A percentile compares a stretch with the other conserved stretches of the same genome.
Conservation (phyloP, 2,888 invertebrate species). For the Gandaritis pyraliata region DNA sequence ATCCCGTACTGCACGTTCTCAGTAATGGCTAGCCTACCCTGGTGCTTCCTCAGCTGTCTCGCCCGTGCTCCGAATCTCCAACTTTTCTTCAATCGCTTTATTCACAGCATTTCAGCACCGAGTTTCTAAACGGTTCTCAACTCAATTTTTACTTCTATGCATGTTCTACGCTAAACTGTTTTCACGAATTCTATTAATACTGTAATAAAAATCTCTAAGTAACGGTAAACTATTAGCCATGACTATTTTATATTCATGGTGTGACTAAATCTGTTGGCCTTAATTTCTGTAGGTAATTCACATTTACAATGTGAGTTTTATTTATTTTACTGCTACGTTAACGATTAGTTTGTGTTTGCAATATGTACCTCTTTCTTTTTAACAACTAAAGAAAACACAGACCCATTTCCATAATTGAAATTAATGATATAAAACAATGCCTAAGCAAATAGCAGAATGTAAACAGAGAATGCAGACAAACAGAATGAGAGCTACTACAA, state of each 20-base stretch:
- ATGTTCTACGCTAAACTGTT: conserved; percentile 20
- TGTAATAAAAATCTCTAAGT: conserved; percentile 22
- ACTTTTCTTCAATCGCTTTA: conserved; percentile 35
- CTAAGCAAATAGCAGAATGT: conserved; percentile 13
- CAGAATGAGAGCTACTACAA: conserved; percentile 13
- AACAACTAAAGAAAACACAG: not conserved
- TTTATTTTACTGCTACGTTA: no score
- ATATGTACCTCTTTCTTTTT: not conserved
- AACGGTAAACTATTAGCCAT: conserved; percentile 16
- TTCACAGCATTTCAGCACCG: conserved; percentile 33
- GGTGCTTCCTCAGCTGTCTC: conserved; percentile 25
- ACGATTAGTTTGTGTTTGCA: not conserved
- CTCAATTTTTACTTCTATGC: conserved; percentile 25
- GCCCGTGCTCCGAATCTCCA: conserved; percentile 34
- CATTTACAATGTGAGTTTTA: not conserved
- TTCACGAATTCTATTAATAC: conserved; percentile 9
- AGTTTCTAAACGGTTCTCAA: conserved; percentile 39
- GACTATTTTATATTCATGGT: conserved; percentile 6
- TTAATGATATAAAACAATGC: conserved; percentile 18
- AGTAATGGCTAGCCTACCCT: conserved; percentile 30
- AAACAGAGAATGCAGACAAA: conserved; percentile 20
- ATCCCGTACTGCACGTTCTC: conserved; percentile 26
- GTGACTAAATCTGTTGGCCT: conserved; percentile 1
- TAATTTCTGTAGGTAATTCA: not conserved
- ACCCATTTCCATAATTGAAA: conserved; percentile 7